Base-by-base conservation (phyloP, 2,113 vertebrate species). In the Trogon surrucura region DNA sequence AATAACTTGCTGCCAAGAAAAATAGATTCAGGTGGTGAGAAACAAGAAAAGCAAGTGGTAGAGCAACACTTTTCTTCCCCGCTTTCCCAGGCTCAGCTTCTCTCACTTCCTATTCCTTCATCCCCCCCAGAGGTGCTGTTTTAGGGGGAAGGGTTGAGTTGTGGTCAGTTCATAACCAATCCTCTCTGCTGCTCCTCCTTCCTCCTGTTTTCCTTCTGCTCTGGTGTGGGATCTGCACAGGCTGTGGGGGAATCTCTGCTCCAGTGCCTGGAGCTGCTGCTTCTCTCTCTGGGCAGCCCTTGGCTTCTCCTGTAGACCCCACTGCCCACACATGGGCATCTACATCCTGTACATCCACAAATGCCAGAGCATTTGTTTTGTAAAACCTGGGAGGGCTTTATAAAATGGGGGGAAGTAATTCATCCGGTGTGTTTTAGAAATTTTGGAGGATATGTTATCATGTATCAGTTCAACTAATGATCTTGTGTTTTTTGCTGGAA, bases 141-240 rank as follows among this genome's bases (percentile, higher is more conserved):
- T 47, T 10, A 5, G 10, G 3, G 9, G 11, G 8, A 44, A 65
- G 25, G 2, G 21, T 27, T 9, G 6, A 3, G 1, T 54, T 72
- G 30, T 34, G 45, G 14, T 62, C 58, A 8, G 7, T 34, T n/a
- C 3, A 13, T 62, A 83, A 58, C 16, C 62, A 11, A 32, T 77
- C 6, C 23, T 65, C 4, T 65, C 18, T 79, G 25, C 26, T 69
- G 26, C n/a, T 47, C 3, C 14, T 66, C 80, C 9, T 10, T 78
- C 6, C 30, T 67, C 5, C 9, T 0, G 0, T 62, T 79, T 82
- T 70, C 20, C 8, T 12, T 70, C 5, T 45, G 8, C 13, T 57
- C 10, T 74, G 16, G 5, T 50, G 20, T 60, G 56, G 32, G 14
- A 44, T 54, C 18, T 64, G 56, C 32, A 25, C 6, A 36, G 51